Conservation (phyloP, 2,888 invertebrate genomes). For the Scotopteryx bipunctaria region DNA sequence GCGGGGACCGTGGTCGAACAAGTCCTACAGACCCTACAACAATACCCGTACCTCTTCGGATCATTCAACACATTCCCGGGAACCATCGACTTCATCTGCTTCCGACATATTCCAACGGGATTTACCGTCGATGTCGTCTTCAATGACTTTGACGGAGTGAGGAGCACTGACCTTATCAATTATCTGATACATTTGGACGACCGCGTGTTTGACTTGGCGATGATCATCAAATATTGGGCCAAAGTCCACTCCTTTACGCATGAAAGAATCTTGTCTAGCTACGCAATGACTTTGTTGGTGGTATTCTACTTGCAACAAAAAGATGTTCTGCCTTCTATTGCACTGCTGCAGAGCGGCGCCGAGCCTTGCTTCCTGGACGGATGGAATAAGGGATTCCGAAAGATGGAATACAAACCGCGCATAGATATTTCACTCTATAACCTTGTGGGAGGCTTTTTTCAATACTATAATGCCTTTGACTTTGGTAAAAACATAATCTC, state of each 20-base stretch:
- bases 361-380: background rate
- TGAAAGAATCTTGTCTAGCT: slow-evolving; percentile 10
- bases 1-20: background rate
- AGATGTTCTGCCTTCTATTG: slow-evolving; percentile 21
- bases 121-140: slow-evolving; percentile 10
- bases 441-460: slow-evolving; percentile 51
- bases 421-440: slow-evolving; percentile 36
- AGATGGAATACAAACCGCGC: background rate
- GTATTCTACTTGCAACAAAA: slow-evolving; percentile 42
- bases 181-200: slow-evolving; percentile 15
- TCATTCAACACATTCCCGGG: background rate
- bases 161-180: slow-evolving; percentile 1
- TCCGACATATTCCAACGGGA: slow-evolving; percentile 10
- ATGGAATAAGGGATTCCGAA: slow-evolving; percentile 23
- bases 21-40: background rate
- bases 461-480: slow-evolving; percentile 45
- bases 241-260: slow-evolving; percentile 5
- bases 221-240: slow-evolving; percentile 20
- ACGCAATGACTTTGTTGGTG: slow-evolving; percentile 23
- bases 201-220: slow-evolving; percentile 2
- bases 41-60: slow-evolving; percentile 1
- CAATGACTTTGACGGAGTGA: slow-evolving; percentile 2
- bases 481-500: slow-evolving; percentile 4
- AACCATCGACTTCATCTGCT: background rate
- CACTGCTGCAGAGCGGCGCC: slow-evolving; percentile 16